These are phyloP conservation scores for Leptodactylus fallax DNA, from an alignment of 2,797 vertebrate species.

Conservation along the genomic window DNA sequence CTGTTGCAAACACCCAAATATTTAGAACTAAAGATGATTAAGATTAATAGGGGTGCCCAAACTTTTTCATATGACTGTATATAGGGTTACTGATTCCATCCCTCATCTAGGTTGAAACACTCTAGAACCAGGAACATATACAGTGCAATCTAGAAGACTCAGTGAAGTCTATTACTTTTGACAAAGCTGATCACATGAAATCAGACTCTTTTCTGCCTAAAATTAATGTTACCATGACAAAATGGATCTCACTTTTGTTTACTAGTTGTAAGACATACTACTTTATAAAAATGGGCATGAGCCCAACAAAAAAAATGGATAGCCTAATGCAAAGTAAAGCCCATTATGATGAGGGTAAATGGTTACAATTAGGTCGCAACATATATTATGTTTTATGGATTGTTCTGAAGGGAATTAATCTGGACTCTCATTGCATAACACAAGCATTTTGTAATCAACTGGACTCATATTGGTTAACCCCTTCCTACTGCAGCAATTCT, in stretches of 20 bases:
- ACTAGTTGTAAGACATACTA: too few relatives aligned
- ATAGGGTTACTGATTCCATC: not conserved
- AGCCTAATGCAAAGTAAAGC: not conserved
- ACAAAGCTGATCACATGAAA: too few relatives aligned
- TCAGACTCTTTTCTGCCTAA: too few relatives aligned
- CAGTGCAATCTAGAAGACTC: not conserved
- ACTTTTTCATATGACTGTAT: too few relatives aligned
- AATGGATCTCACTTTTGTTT: too few relatives aligned
- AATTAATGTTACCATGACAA: too few relatives aligned
- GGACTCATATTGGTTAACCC: not conserved
- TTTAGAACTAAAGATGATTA: too few relatives aligned
- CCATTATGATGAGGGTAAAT: not conserved
- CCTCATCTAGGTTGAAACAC: not conserved
- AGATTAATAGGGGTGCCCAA: too few relatives aligned
- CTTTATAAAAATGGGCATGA: too few relatives aligned
- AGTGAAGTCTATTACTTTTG: too few relatives aligned
- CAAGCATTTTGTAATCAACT: not conserved
- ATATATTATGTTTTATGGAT: not conserved
- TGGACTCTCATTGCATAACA: not conserved
- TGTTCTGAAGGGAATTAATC: not conserved
- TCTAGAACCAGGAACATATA: not conserved
- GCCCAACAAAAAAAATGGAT: not conserved
- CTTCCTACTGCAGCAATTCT: too few relatives aligned
- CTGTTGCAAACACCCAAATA: too few relatives aligned
- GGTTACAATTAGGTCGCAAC: not conserved